Base-by-base conservation (phyloP, 2,113 vertebrate genomes). In the Salminus brasiliensis region DNA sequence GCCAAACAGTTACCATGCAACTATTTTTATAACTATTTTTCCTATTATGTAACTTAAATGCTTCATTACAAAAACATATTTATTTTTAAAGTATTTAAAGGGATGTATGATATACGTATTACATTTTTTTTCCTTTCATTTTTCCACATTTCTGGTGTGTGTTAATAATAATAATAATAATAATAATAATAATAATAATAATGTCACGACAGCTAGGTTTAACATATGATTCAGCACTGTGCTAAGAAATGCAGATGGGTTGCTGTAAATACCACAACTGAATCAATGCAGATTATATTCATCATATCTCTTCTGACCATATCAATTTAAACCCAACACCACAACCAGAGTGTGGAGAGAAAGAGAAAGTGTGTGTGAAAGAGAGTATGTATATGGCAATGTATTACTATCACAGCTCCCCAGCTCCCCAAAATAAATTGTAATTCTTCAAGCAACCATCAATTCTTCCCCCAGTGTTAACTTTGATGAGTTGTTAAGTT, bases 301-400 rank as follows among this genome's bases (percentile, higher is more conserved):
- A 84, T 65, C 53, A 68, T 53, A 49, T 45, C 74, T 60, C 69
- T 13, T 78, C 74, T 60, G 78, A 84, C 79, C 68, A 71, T 81
- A 74, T 81, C 83, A 78, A 45, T 81, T 78, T 81, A 59, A 81
- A 78, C 41, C 79, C 70, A 53, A 41, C 57, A 80, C 62, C 49
- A 21, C 59, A 66, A 49, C 32, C 34, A 67, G 71, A 34, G 63
- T n/a, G n/a, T n/a, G 66, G 55, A 63, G 52, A 83, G 80, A 84
- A 85, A 80, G 88, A 85, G 87, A 71, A 80, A 81, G 84, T 72
- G 74, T 65, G 80, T 86, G 55, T 21, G 83, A 88, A 90, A 52
- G 79, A 75, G 86, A 88, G 88, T 89, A 89, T 80, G 76, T 72
- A 80, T 80, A 76, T 62, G 0, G 57, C 67, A 52, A 71, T 81